Evolutionary conservation across 2,888 invertebrate genomes (phyloP).

Genomic region (Nomada goodeniana): DNA sequence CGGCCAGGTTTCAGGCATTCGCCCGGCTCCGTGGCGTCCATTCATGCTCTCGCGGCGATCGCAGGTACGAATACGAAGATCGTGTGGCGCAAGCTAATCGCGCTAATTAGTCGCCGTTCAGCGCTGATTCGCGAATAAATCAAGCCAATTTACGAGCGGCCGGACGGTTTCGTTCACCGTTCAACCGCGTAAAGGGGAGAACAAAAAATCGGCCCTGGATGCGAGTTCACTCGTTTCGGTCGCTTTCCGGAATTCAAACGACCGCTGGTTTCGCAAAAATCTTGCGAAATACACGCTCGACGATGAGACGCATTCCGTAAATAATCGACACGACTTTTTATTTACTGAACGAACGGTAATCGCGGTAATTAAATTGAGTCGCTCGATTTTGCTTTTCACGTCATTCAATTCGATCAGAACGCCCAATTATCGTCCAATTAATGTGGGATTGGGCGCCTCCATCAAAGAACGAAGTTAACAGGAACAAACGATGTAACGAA

Average conservation of each 20-base stretch:
- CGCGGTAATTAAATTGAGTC: no score
- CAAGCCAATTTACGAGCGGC: slow-evolving; percentile 30
- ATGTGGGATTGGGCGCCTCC: no score
- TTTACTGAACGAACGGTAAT: no score
- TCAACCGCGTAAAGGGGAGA: not conserved
- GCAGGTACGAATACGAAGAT: slow-evolving; percentile 28
- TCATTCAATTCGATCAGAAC: not conserved
- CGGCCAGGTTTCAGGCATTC: slow-evolving; percentile 53
- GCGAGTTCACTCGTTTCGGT: slow-evolving; percentile 8
- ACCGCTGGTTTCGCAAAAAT: not conserved
- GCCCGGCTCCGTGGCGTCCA: slow-evolving; percentile 38
- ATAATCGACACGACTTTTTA: no score
- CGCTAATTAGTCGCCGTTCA: slow-evolving; percentile 47
- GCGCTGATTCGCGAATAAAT: slow-evolving; percentile 43
- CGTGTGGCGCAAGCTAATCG: slow-evolving; percentile 50
- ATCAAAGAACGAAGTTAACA: no score
- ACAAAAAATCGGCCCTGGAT: not conserved
- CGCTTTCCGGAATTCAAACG: slow-evolving; percentile 25
- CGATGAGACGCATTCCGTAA: no score
- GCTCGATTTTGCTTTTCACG: no score
- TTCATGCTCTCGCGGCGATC: slow-evolving; percentile 42
- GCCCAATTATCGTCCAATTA: not conserved
- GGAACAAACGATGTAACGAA: no score
- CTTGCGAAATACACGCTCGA: no score
- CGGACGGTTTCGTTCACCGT: slow-evolving; percentile 14